These are phyloP conservation scores for Leptinotarsa lineolata DNA, from an alignment of 1,140 invertebrate species.

Conservation along the genomic window DNA sequence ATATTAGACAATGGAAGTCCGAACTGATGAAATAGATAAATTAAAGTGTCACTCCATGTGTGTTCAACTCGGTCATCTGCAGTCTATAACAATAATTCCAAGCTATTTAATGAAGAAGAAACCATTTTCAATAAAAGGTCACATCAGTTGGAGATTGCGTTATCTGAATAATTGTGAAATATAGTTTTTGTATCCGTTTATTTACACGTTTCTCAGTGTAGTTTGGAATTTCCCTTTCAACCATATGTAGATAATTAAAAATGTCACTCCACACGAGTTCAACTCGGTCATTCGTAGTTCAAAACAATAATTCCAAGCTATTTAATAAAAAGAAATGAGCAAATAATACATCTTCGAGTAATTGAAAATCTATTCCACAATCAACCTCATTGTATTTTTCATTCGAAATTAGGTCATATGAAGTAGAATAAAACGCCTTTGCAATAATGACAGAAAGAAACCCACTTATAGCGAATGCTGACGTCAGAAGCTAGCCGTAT, in stretches of 20 bases:
- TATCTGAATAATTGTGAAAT: too few relatives aligned
- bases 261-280: background rate
- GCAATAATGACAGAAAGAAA: slow-evolving; percentile 18
- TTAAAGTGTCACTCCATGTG: background rate
- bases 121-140: too few relatives aligned
- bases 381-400: slow-evolving; percentile 18
- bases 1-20: too few relatives aligned
- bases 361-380: slow-evolving; percentile 1
- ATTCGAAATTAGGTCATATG: slow-evolving; percentile 22
- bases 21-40: too few relatives aligned
- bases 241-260: background rate
- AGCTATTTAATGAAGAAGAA: background rate
- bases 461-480: slow-evolving; percentile 10
- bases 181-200: too few relatives aligned
- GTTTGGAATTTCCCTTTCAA: background rate
- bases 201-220: background rate
- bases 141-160: too few relatives aligned
- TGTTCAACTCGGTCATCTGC: background rate
- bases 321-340: slow-evolving; percentile 1
- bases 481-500: slow-evolving; percentile 20
- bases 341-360: background rate
- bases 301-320: background rate
- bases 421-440: slow-evolving; percentile 13
- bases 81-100: background rate
- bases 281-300: background rate